These are phyloP conservation scores for Beroe forskalii DNA, from an alignment of 37 sponge, comb jelly and placozoan species.

Conservation along the genomic window DNA sequence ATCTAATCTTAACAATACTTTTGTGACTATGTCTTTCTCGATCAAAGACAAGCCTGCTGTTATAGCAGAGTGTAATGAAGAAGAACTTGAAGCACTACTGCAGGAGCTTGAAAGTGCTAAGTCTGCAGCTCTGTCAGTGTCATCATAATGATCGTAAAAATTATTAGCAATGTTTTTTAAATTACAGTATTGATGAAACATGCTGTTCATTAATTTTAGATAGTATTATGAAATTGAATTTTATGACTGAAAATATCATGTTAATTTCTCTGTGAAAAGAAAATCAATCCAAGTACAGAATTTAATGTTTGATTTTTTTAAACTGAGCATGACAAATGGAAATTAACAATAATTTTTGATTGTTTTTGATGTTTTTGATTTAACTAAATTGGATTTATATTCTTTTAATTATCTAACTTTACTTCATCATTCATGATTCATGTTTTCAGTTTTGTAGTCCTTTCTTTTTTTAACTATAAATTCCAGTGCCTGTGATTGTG, in stretches of 20 bases:
- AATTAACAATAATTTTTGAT: no score
- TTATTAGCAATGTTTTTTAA: background rate
- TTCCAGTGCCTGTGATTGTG: no score
- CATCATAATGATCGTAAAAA: background rate
- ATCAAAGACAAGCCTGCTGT: background rate
- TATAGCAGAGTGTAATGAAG: conserved; percentile 28
- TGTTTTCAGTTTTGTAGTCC: background rate
- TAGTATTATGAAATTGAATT: no score
- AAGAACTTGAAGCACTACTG: conserved; percentile 1
- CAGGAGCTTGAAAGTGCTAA: conserved; percentile 2
- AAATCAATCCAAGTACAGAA: no score
- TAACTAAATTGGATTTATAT: no score
- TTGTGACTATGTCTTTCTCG: conserved; percentile 6
- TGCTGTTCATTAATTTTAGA: background rate
- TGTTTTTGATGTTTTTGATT: no score
- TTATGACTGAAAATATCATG: no score
- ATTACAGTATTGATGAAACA: background rate
- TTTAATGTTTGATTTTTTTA: no score
- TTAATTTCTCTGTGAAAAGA: no score
- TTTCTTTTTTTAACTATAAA: background rate
- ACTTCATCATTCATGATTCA: no score
- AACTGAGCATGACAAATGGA: no score
- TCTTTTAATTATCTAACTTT: no score
- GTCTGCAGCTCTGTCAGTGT: background rate
- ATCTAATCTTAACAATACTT: background rate